Base-by-base conservation (phyloP, 1,140 invertebrate species). In the Drosophila grimshawi region DNA sequence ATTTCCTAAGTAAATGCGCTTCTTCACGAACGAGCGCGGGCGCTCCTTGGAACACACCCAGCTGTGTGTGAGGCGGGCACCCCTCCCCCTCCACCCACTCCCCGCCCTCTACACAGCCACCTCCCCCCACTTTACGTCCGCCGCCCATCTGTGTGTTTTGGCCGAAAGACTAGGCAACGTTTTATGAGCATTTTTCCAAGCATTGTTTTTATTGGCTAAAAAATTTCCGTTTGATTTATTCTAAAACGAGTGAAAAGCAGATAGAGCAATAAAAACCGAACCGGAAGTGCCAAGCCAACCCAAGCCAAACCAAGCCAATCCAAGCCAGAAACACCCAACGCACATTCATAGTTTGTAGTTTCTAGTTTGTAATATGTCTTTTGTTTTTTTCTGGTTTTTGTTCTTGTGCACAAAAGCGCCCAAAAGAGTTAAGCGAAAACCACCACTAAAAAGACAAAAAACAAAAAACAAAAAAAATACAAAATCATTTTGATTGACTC, bases 141-240 rank as follows among this genome's bases (percentile, higher is more conserved):
- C 19, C 19, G 19, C 19, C 19, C 19, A 19, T 19, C 19, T 19
- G 19, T 19, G 19, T 19, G 19, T 19, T 19, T 19, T 19, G 19
- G 19, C 19, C 19, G 19, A 43, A 37, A 32, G 71, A 45, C 57
- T 67, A 46, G 79, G 67, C 61, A 71, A 56, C 51, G 62, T 77
- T 77, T 76, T 78, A 78, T 81, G 65, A 78, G 51, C 52, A 80
- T 63, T 73, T 70, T 63, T 65, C 51, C 64, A 53, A 69, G 69
- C 76, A 81, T 70, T 73, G 77, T 37, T 72, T 61, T 62, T 59
- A 73, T 53, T 73, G 74, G 67, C 53, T 49, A 41, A 46, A 76
- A 64, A 76, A 53, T 88, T 88, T 88, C 83, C 85, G 51, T 81
- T 85, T 79, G 86, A 89, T 89, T 90, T 85, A 70, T 89, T 89